These are phyloP conservation scores for Ciconia nigra DNA, from an alignment of 2,797 vertebrate genomes.

Conservation along the genomic window DNA sequence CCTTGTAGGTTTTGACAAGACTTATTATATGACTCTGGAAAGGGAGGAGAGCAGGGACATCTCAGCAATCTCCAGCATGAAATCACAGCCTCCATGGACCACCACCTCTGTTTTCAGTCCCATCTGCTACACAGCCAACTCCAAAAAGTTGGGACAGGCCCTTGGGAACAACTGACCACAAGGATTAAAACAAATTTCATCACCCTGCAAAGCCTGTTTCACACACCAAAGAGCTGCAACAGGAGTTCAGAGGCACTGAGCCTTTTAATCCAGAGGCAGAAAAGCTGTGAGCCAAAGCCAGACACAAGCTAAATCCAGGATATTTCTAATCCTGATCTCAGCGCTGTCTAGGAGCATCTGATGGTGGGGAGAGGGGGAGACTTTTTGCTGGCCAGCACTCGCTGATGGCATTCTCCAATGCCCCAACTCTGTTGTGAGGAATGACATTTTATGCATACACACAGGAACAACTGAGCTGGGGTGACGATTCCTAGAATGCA, in stretches of 20 bases:
- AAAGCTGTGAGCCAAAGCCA: conserved; percentile 44
- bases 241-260: neutral
- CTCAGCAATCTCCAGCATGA: neutral
- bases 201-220: neutral
- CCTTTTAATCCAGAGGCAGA: conserved; percentile 47
- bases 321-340: conserved; percentile 59
- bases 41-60: neutral
- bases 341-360: conserved; percentile 35
- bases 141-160: neutral
- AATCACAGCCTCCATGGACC: neutral
- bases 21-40: neutral
- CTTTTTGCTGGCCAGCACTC: neutral
- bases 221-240: neutral
- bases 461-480: conserved; percentile 60
- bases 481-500: conserved; percentile 66
- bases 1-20: neutral
- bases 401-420: neutral
- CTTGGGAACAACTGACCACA: neutral
- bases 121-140: neutral
- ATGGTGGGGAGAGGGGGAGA: neutral
- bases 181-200: neutral
- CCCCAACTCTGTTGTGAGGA: neutral
- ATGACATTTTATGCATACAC: conserved; percentile 55
- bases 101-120: neutral
- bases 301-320: conserved; percentile 57